A percentile compares a stretch with the other conserved stretches of the same genome.
phyloP scores from a whole-genome alignment of 2,113 vertebrate species.

The Heterocephalus glaber region DNA sequence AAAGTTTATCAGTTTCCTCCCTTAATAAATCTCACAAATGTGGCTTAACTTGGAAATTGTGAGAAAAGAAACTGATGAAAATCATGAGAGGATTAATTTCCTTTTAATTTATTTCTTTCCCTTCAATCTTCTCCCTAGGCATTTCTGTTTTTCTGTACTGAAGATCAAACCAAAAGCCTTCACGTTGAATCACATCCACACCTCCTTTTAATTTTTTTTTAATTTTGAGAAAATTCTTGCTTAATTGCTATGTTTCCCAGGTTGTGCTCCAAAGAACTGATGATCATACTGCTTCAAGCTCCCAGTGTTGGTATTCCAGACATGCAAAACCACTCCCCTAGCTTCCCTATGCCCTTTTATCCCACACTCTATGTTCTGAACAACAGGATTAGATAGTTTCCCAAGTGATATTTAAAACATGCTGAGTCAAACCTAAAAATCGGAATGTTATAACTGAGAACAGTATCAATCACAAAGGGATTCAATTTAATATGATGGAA shows the following conservation, averaged over 20 bases:
- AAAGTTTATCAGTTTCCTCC: background rate
- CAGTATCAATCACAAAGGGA: background rate
- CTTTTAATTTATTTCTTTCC: background rate
- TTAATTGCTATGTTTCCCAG: background rate
- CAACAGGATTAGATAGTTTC: background rate
- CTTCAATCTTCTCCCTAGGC: background rate
- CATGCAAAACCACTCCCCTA: accelerated
- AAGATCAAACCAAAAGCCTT: background rate
- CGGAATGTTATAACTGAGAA: background rate
- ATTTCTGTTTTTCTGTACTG: background rate
- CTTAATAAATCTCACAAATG: background rate
- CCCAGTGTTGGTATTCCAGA: background rate
- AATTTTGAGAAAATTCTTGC: background rate
- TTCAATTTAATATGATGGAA: background rate
- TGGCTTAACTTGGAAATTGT: background rate
- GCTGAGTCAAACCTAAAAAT: background rate
- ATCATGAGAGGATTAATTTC: accelerated
- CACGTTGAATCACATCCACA: no score
- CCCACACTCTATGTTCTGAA: background rate
- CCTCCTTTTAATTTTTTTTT: no score
- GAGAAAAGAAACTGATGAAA: background rate
- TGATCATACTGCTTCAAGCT: background rate
- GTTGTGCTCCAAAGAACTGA: no score
- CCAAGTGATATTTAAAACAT: background rate
- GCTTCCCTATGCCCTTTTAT: background rate